Evolutionary conservation across 1,140 invertebrate species (phyloP).

Genomic region (Lepidurus couesii): DNA sequence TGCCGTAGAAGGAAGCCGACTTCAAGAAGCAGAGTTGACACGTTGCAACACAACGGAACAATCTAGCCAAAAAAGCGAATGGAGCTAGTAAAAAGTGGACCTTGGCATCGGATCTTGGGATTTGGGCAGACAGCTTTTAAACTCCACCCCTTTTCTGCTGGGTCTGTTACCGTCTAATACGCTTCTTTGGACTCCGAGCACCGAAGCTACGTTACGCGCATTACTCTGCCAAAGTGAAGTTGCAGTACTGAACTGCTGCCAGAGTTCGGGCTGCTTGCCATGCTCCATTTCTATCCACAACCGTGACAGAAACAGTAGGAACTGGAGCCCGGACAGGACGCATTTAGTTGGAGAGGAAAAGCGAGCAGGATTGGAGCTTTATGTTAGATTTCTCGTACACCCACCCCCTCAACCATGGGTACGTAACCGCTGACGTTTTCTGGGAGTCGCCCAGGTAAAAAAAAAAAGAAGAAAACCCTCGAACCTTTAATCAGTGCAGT

Average conservation of each 20-base stretch:
- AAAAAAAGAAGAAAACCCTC: too few species aligned
- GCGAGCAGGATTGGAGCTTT: neutral
- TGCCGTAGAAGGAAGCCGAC: too few species aligned
- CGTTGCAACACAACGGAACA: neutral
- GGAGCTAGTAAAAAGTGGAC: neutral
- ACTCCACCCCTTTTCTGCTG: neutral
- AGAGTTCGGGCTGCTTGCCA: neutral
- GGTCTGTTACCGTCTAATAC: neutral
- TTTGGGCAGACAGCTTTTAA: neutral
- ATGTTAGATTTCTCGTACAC: too few species aligned
- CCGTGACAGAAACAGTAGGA: neutral
- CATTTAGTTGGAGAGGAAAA: neutral
- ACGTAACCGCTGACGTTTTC: too few species aligned
- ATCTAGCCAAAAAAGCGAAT: neutral
- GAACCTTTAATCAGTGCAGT: too few species aligned
- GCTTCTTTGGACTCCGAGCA: neutral
- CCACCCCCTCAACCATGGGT: too few species aligned
- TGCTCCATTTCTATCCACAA: neutral
- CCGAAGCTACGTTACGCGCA: too few species aligned
- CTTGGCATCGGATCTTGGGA: neutral
- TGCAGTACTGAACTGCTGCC: neutral
- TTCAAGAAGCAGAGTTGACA: neutral
- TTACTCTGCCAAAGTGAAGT: too few species aligned
- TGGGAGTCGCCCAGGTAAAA: too few species aligned
- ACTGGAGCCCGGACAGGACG: neutral